Percentiles rank a stretch among this genome's conserved stretches.
Evolutionary conservation across 2,888 invertebrate genomes (phyloP).

Genomic region (Agrochola circellaris): DNA sequence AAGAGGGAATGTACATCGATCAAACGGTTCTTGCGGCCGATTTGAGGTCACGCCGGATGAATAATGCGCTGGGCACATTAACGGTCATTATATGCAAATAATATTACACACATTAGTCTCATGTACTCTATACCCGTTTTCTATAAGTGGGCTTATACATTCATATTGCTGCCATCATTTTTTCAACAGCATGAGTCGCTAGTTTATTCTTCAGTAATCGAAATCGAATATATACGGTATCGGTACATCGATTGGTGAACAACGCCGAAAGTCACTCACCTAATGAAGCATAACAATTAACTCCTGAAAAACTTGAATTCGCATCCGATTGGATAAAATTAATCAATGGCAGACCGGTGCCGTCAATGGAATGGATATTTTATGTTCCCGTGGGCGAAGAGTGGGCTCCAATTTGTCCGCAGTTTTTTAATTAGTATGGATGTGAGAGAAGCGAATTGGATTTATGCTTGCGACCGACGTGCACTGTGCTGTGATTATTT

Average conservation of each 20-base stretch:
- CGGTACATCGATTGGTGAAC: constrained; percentile 36
- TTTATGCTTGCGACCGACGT: constrained; percentile 78
- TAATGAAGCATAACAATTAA: constrained; percentile 86
- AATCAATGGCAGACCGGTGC: constrained; percentile 83
- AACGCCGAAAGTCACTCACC: constrained; percentile 72
- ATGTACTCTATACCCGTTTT: constrained; percentile 65
- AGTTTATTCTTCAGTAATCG: constrained; percentile 40
- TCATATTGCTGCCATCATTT: constrained; percentile 40
- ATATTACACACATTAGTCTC: constrained; percentile 80
- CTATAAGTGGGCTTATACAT: constrained; percentile 63
- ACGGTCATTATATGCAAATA: constrained; percentile 90
- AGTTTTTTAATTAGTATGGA: constrained; percentile 89
- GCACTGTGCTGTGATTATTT: constrained; percentile 70
- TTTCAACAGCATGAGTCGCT: constrained; percentile 35
- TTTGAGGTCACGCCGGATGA: constrained; percentile 87
- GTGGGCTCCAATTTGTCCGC: constrained; percentile 89
- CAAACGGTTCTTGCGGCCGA: constrained; percentile 83
- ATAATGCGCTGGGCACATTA: constrained; percentile 86
- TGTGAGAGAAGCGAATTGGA: constrained; percentile 87
- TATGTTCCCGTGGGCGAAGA: constrained; percentile 88
- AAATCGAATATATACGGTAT: constrained; percentile 45
- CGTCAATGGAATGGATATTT: constrained; percentile 88
- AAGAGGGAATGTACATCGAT: constrained; percentile 70
- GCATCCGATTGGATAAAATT: constrained; percentile 87
- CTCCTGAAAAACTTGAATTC: constrained; percentile 85